Evolutionary conservation across 2,797 vertebrate species (phyloP).

Genomic region (Cryptoblepharus egeriae): DNA sequence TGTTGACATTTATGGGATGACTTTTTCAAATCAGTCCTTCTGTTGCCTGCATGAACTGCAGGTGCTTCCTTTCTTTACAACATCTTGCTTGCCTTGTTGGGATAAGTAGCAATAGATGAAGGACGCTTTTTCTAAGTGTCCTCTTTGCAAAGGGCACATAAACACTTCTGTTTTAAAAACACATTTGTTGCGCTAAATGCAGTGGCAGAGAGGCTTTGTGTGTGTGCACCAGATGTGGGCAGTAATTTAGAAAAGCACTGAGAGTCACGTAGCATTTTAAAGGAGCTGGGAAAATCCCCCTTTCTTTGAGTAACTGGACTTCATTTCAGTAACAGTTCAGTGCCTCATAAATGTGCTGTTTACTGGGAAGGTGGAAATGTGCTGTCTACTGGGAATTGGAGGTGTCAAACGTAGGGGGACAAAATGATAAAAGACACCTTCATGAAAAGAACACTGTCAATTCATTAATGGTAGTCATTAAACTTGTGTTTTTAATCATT

Average conservation of each 20-base stretch:
- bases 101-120: not conserved
- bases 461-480: constrained; percentile 18
- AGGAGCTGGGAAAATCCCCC: not conserved
- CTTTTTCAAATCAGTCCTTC: not conserved
- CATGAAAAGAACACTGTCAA: constrained; percentile 15
- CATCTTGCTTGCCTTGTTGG: not conserved
- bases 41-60: not conserved
- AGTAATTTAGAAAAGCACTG: not conserved
- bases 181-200: constrained; percentile 1
- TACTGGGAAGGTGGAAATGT: too few species aligned
- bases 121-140: not conserved
- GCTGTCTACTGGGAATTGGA: not conserved
- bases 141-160: not conserved
- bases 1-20: not conserved
- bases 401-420: constrained; percentile 6
- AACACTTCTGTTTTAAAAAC: not conserved
- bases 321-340: not conserved
- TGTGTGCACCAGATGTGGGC: not conserved
- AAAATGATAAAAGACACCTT: constrained; percentile 10
- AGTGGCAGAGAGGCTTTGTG: not conserved
- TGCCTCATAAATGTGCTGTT: not conserved
- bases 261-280: not conserved
- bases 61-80: not conserved
- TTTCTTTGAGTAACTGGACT: too few species aligned
- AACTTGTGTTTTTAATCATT: constrained; percentile 18